These are phyloP conservation scores for Liposcelis brunnea DNA, from an alignment of 2,888 invertebrate genomes.

Conservation along the genomic window DNA sequence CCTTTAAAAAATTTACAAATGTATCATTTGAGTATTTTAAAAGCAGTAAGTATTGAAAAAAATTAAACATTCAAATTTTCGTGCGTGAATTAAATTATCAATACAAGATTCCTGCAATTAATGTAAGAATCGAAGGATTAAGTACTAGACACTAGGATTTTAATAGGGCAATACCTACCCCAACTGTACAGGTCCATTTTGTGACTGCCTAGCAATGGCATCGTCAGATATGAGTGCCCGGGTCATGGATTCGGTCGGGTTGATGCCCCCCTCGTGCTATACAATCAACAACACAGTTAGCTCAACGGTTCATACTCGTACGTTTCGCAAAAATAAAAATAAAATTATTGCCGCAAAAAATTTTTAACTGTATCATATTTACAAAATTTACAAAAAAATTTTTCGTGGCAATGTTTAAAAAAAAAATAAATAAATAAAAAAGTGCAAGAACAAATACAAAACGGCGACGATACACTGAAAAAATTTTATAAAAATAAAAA, in stretches of 20 bases:
- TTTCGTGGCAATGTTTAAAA: not conserved
- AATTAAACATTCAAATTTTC: too few species aligned
- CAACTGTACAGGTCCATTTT: conserved; percentile 70
- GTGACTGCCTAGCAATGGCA: conserved; percentile 60
- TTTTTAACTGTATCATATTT: too few species aligned
- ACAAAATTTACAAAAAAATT: conserved; percentile 1
- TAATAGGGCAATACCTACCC: conserved; percentile 50
- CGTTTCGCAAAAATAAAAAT: not conserved
- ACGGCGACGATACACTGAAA: not conserved
- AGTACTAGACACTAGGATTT: too few species aligned
- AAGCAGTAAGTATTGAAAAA: too few species aligned
- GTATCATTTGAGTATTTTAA: too few species aligned
- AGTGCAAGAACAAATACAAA: conserved; percentile 10
- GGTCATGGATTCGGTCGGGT: conserved; percentile 89
- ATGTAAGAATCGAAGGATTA: too few species aligned
- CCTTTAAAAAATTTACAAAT: too few species aligned
- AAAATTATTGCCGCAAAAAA: conserved; percentile 4
- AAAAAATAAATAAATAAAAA: conserved; percentile 4
- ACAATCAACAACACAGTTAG: conserved; percentile 28
- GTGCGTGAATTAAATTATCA: too few species aligned
- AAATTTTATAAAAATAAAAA: not conserved
- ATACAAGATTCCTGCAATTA: too few species aligned
- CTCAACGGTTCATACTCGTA: conserved; percentile 17
- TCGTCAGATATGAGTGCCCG: conserved; percentile 88
- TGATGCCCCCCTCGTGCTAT: conserved; percentile 78